Base-by-base conservation (phyloP, 2,113 vertebrate genomes). In the Chlorodrepanis virens region DNA sequence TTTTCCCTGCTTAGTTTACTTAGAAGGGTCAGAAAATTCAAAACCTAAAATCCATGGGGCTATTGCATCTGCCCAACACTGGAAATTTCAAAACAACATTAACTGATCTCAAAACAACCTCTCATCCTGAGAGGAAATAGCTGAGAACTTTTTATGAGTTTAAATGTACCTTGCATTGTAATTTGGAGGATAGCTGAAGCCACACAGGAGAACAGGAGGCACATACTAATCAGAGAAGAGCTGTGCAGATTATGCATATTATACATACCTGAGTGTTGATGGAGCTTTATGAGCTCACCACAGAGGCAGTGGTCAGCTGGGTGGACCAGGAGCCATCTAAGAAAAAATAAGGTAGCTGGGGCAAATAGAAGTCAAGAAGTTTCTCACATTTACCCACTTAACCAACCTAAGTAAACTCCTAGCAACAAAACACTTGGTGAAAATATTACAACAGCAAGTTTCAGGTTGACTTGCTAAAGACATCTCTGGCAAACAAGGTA, bases 391-490 rank as follows among this genome's bases (percentile, higher is more conserved):
- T 92, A 56, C 33, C 44, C 60, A 64, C 56, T 78, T 84, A 89
- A 52, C 29, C 27, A 59, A 44, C 45, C 33, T 86, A 57, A 86
- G 39, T 42, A 70, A 71, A 64, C 47, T 74, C 52, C 59, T 56
- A 83, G 16, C 54, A 95, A 31, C 25, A 28, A 78, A 93, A 35
- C 72, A 67, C 68, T 78, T 75, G 57, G 69, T 78, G 52, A 81
- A 90, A 69, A 77, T 86, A 81, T 24, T 74, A 52, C 11, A 78
- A 75, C 76, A 96, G 56, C 13, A 6, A 87, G 89, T 95, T 94
- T 95, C 91, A 47, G 52, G 72, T 78, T 96, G 93, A 91, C 89
- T 91, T 70, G 72, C 56, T 84, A 52, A 70, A 93, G 69, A 49
- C 33, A 27, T 52, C 84, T 63, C 60, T 81, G 87, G 47, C 49